phyloP scores from a whole-genome alignment of 2,888 invertebrate species.

The Polymixis flavicincta region DNA sequence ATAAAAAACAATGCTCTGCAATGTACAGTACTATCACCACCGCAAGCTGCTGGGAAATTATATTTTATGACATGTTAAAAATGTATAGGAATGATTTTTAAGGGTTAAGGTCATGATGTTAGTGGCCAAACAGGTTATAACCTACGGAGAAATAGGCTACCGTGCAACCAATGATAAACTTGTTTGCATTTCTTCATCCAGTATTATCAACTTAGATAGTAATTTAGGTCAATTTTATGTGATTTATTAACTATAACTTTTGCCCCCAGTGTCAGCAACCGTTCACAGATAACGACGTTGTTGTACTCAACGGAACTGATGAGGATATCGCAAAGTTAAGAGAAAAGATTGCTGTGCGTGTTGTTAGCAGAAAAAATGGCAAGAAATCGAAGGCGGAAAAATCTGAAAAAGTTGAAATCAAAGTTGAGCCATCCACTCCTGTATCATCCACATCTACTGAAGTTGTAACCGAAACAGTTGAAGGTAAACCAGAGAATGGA shows the following conservation, averaged over 20 bases:
- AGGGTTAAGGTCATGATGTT: constrained; percentile 1
- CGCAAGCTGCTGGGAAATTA: too few relatives aligned
- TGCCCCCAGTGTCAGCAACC: constrained; percentile 93
- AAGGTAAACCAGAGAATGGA: constrained; percentile 72
- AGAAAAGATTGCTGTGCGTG: constrained; percentile 92
- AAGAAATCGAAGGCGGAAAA: constrained; percentile 90
- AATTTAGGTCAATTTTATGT: constrained; percentile 29
- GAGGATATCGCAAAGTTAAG: constrained; percentile 93
- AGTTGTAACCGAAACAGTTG: constrained; percentile 45
- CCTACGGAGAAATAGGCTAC: constrained; percentile 13
- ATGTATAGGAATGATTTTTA: constrained; percentile 5
- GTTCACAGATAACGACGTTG: constrained; percentile 94
- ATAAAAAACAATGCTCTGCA: too few relatives aligned
- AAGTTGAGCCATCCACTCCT: constrained; percentile 73
- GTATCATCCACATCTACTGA: constrained; percentile 65
- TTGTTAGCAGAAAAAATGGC: constrained; percentile 92
- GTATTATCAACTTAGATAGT: constrained; percentile 24
- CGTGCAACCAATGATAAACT: constrained; percentile 29
- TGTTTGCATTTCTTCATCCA: constrained; percentile 16
- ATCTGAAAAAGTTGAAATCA: constrained; percentile 70
- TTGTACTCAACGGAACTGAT: constrained; percentile 96
- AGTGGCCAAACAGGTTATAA: not conserved
- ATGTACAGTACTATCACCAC: too few relatives aligned
- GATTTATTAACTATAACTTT: constrained; percentile 40
- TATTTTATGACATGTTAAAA: too few relatives aligned